phyloP scores from a whole-genome alignment of 1,140 invertebrate species.

The Meloidogyne hapla region DNA sequence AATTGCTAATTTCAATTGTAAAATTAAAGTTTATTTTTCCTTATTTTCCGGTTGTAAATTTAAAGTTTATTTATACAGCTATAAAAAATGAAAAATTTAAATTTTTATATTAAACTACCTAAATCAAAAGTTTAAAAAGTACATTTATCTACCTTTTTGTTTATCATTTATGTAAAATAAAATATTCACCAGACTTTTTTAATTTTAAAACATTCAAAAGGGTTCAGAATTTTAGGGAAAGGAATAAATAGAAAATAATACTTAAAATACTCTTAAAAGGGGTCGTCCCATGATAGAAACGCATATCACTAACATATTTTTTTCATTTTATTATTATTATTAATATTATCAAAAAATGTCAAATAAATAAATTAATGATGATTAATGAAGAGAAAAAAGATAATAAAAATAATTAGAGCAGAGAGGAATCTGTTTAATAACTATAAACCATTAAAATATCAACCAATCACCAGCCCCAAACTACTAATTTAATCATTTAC shows the following conservation, averaged over 20 bases:
- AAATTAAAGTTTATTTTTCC: background rate
- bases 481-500: background rate
- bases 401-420: background rate
- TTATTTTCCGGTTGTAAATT: background rate
- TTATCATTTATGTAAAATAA: background rate
- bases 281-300: conserved; percentile 2
- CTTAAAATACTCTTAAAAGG: too few species aligned
- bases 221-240: background rate
- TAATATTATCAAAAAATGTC: background rate
- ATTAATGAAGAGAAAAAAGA: background rate
- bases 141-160: background rate
- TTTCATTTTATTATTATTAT: conserved; percentile 7
- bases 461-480: background rate
- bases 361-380: conserved; percentile 2
- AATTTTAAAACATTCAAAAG: background rate
- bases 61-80: too few species aligned
- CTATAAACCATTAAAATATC: background rate
- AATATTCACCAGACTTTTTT: background rate
- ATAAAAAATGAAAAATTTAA: too few species aligned
- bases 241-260: background rate
- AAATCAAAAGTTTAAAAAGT: background rate
- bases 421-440: background rate
- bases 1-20: background rate
- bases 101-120: background rate
- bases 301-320: too few species aligned